A percentile compares a stretch with the other conserved stretches of the same genome.
phyloP scores from a whole-genome alignment of 2,113 vertebrate species.

The Cyanistes caeruleus region DNA sequence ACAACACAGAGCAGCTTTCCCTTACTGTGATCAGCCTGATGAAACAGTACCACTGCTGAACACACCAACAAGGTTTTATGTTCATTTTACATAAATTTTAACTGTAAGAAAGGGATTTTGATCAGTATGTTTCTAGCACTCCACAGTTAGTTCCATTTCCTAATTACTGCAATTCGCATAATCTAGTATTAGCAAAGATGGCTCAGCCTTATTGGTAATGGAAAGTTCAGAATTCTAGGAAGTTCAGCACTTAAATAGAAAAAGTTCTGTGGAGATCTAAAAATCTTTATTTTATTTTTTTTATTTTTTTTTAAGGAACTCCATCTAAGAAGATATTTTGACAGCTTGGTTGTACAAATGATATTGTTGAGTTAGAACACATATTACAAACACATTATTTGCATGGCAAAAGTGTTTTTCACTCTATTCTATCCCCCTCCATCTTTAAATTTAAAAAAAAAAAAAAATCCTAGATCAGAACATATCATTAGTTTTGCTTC shows the following conservation, averaged over 20 bases:
- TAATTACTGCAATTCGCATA: background rate
- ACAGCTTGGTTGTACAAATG: constrained; percentile 44
- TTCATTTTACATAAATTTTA: constrained; percentile 17
- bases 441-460: constrained; percentile 69
- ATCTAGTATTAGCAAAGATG: background rate
- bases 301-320: background rate
- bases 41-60: background rate
- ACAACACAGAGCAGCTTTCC: background rate
- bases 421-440: constrained; percentile 9
- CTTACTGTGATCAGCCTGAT: constrained; percentile 34
- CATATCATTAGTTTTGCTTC: constrained; percentile 83
- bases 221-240: background rate
- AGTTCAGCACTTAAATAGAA: background rate
- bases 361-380: constrained; percentile 6
- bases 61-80: constrained; percentile 13
- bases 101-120: background rate
- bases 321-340: constrained; percentile 18
- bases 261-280: constrained; percentile 39
- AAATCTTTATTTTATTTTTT: constrained; percentile 25
- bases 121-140: background rate
- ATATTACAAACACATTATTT: constrained; percentile 69
- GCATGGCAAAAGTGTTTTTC: constrained; percentile 54
- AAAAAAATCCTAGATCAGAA: constrained; percentile 84
- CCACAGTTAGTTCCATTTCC: background rate
- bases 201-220: background rate